These are phyloP conservation scores for Equus quagga DNA, from an alignment of 2,113 vertebrate genomes.

Conservation along the genomic window DNA sequence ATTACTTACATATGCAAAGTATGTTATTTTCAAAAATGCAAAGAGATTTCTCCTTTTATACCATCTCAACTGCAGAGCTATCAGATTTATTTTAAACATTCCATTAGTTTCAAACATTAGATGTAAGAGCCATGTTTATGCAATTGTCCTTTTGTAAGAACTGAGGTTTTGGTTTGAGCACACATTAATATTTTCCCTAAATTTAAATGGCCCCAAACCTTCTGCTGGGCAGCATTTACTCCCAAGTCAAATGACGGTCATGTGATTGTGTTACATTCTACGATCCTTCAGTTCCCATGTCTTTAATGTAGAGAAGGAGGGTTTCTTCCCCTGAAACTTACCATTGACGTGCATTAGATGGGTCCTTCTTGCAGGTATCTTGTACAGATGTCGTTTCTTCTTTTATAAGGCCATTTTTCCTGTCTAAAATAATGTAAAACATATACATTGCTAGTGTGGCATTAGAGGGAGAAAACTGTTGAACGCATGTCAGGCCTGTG, in stretches of 20 bases:
- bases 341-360: not conserved
- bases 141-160: not conserved
- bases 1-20: not conserved
- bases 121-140: not conserved
- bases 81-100: not conserved
- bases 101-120: not conserved
- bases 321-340: not conserved
- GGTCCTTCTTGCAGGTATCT: not conserved
- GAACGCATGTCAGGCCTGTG: not conserved
- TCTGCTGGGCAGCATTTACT: not conserved
- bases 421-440: not conserved
- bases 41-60: not conserved
- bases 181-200: not conserved
- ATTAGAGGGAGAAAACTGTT: not conserved
- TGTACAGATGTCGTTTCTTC: not conserved
- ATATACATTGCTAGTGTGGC: not conserved
- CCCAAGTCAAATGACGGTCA: not conserved
- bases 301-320: not conserved
- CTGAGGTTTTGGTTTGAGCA: not conserved
- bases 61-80: not conserved
- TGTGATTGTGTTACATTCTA: not conserved
- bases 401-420: not conserved
- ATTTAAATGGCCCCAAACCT: not conserved
- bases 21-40: not conserved
- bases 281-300: not conserved